Percentiles rank a stretch among this genome's conserved stretches.
These are phyloP conservation scores for Drosophila aff. DNA, from an alignment of 1,140 invertebrate genomes.

Conservation along the genomic window DNA sequence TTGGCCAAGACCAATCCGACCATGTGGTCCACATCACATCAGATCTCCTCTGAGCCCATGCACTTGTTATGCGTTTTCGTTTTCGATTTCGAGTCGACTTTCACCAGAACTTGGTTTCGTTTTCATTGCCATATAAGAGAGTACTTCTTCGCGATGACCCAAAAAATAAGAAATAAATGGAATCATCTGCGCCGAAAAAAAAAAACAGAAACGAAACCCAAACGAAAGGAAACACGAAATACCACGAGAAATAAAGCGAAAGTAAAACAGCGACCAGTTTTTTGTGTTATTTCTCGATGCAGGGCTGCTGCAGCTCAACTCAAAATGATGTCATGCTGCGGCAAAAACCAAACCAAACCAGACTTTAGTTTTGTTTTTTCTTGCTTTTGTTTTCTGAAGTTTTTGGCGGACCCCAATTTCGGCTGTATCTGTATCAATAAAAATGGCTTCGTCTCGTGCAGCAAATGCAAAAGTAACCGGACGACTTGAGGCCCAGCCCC, in stretches of 20 bases:
- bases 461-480: constrained; percentile 79
- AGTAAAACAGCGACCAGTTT: constrained; percentile 81
- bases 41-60: constrained; percentile 50
- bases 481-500: constrained; percentile 59
- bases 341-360: constrained; percentile 21
- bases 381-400: background rate
- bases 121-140: constrained; percentile 73
- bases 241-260: constrained; percentile 68
- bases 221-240: constrained; percentile 55
- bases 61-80: constrained; percentile 77
- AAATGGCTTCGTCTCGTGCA: constrained; percentile 55
- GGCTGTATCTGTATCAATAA: constrained; percentile 63
- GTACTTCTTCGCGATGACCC: constrained; percentile 41
- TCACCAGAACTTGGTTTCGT: constrained; percentile 79
- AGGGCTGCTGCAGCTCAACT: constrained; percentile 63
- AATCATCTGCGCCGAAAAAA: constrained; percentile 44
- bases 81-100: constrained; percentile 47
- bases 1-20: constrained; percentile 27
- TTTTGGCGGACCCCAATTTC: constrained; percentile 43
- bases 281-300: constrained; percentile 49
- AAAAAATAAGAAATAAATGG: constrained; percentile 37
- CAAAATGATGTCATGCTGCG: constrained; percentile 80
- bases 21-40: constrained; percentile 33
- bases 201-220: constrained; percentile 27
- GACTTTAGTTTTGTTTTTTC: constrained; percentile 51